Conservation (phyloP, 2,888 invertebrate genomes). For the Agriopis marginaria region DNA sequence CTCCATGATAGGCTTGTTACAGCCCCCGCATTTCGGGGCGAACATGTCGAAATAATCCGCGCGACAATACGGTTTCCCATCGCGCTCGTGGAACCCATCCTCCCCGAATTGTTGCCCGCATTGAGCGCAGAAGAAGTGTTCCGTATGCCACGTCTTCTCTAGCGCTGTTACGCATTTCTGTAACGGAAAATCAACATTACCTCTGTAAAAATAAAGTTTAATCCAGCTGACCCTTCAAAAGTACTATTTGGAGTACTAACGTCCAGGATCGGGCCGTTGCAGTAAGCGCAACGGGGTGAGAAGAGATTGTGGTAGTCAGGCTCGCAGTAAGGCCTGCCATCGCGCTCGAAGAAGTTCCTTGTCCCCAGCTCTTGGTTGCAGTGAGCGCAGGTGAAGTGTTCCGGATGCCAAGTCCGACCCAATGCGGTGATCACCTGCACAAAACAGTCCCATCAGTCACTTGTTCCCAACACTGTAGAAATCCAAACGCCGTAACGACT, state of each 20-base stretch:
- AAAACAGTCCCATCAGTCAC: conserved; percentile 32
- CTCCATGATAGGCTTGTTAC: conserved; percentile 98
- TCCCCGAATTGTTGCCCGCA: conserved; percentile 99
- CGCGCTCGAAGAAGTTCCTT: conserved; percentile 99
- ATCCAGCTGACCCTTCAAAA: neutral
- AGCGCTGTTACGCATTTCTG: conserved; percentile 99
- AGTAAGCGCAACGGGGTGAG: conserved; percentile 99
- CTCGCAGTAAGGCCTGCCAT: conserved; percentile 99
- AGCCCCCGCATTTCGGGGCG: conserved; percentile 99
- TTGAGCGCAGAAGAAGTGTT: conserved; percentile 99
- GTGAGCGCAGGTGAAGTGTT: conserved; percentile 99
- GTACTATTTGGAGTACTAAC: conserved; percentile 86
- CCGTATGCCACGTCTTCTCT: conserved; percentile 99
- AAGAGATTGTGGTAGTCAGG: conserved; percentile 99
- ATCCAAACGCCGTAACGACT: neutral
- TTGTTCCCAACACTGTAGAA: conserved; percentile 2
- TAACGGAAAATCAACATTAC: conserved; percentile 61
- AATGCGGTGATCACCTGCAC: conserved; percentile 95
- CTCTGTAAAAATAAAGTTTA: conserved; percentile 33
- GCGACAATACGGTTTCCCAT: conserved; percentile 98
- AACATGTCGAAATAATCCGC: conserved; percentile 99
- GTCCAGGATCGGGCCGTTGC: conserved; percentile 99
- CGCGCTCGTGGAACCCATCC: conserved; percentile 98
- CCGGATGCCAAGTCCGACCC: conserved; percentile 99
- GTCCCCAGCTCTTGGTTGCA: conserved; percentile 99